Conservation (phyloP, 1,140 invertebrate genomes). For the Geopemphigus sp. region DNA sequence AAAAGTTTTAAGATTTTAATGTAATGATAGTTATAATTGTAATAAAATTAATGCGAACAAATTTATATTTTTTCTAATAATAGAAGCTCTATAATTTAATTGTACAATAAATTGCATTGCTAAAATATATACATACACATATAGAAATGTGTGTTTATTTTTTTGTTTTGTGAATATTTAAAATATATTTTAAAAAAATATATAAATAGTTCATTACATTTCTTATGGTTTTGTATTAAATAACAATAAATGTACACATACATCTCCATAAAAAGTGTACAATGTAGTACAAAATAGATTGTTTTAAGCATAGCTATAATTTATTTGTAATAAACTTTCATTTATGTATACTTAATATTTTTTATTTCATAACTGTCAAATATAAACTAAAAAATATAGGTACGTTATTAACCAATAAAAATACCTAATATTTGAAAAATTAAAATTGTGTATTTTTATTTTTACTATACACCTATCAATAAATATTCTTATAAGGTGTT, state of each 20-base stretch:
- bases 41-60: constrained; percentile 8
- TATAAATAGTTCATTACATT: neutral
- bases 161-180: neutral
- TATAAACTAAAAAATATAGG: neutral
- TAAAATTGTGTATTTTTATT: too few species aligned
- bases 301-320: constrained; percentile 15
- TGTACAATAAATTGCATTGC: neutral
- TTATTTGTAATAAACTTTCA: constrained; percentile 8
- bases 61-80: constrained; percentile 30
- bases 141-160: neutral
- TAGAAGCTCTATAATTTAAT: constrained; percentile 1
- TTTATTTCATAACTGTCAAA: neutral
- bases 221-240: neutral
- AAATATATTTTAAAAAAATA: constrained; percentile 17
- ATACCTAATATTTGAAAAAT: neutral
- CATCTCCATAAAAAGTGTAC: neutral
- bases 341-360: constrained; percentile 34
- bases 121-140: neutral
- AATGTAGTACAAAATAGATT: constrained; percentile 35
- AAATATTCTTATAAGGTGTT: too few species aligned
- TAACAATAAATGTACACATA: constrained; percentile 1
- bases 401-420: neutral
- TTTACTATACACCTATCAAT: too few species aligned
- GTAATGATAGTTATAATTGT: neutral
- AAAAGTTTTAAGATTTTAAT: neutral